Conservation (phyloP, 2,888 invertebrate species). For the Dyspetes luteomarginatus region DNA sequence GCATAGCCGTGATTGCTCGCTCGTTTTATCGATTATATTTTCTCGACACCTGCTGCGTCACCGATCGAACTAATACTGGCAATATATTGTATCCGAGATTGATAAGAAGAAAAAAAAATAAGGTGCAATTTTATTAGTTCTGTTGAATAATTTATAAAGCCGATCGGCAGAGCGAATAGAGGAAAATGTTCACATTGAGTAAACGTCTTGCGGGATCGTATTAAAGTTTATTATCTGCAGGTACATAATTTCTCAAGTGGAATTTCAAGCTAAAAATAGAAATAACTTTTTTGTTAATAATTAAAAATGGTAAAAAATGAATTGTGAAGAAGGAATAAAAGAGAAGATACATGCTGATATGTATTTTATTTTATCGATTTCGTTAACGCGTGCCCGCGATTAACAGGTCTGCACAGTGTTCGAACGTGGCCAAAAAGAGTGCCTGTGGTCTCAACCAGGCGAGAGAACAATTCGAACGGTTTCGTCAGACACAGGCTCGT, state of each 20-base stretch:
- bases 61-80: background rate
- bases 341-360: background rate
- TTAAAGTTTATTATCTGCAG: background rate
- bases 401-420: conserved; percentile 41
- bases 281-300: background rate
- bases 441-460: conserved; percentile 9
- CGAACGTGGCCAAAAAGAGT: background rate
- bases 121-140: conserved; percentile 3
- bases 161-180: background rate
- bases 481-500: conserved; percentile 63
- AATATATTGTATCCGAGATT: background rate
- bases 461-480: conserved; percentile 66
- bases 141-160: conserved; percentile 5
- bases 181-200: background rate
- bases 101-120: conserved; percentile 1
- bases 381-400: conserved; percentile 35
- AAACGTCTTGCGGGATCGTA: background rate
- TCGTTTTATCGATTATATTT: conserved; percentile 11
- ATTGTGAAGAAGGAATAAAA: background rate
- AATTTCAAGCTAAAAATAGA: background rate
- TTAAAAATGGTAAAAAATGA: background rate
- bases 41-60: conserved; percentile 27
- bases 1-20: background rate
- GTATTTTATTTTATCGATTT: conserved; percentile 17
- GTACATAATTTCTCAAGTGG: too few relatives aligned